phyloP scores from a whole-genome alignment of 2,888 invertebrate species.

The Sinodicranocentrus sp. region DNA sequence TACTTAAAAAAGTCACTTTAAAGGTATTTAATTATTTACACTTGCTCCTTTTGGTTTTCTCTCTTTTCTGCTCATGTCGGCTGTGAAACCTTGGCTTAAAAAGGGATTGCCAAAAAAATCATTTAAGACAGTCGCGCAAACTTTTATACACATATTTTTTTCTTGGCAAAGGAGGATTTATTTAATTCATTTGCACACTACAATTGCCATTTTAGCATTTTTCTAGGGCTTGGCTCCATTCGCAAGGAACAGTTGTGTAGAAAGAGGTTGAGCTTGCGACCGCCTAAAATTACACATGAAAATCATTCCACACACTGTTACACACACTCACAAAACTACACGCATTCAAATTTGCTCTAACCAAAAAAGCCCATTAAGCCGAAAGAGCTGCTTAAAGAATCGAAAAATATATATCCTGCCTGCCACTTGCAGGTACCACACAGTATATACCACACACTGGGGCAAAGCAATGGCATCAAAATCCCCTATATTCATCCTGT shows the following conservation, averaged over 20 bases:
- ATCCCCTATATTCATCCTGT: background rate
- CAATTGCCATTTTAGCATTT: slow-evolving; percentile 62
- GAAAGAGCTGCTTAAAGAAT: too few species aligned
- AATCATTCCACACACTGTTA: background rate
- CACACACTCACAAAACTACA: background rate
- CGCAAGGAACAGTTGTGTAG: slow-evolving; percentile 27
- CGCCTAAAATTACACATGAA: slow-evolving; percentile 1
- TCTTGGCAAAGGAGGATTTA: slow-evolving; percentile 60
- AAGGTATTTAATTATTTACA: slow-evolving; percentile 62
- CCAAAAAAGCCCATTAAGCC: too few species aligned
- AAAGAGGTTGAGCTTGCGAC: slow-evolving; percentile 9
- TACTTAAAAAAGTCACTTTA: slow-evolving; percentile 45
- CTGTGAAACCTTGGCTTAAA: slow-evolving; percentile 62
- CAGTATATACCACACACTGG: background rate
- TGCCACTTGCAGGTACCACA: slow-evolving; percentile 2
- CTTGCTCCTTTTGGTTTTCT: slow-evolving; percentile 60
- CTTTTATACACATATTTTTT: slow-evolving; percentile 26
- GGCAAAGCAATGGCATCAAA: too few species aligned
- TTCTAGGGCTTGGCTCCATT: slow-evolving; percentile 54
- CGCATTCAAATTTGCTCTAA: too few species aligned
- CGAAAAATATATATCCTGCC: background rate
- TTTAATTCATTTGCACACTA: slow-evolving; percentile 62
- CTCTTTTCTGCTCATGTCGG: background rate
- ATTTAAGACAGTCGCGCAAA: slow-evolving; percentile 40
- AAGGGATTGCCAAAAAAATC: slow-evolving; percentile 66